These are phyloP conservation scores for Onychostoma macrolepis DNA, from an alignment of 2,113 vertebrate genomes.

Conservation along the genomic window DNA sequence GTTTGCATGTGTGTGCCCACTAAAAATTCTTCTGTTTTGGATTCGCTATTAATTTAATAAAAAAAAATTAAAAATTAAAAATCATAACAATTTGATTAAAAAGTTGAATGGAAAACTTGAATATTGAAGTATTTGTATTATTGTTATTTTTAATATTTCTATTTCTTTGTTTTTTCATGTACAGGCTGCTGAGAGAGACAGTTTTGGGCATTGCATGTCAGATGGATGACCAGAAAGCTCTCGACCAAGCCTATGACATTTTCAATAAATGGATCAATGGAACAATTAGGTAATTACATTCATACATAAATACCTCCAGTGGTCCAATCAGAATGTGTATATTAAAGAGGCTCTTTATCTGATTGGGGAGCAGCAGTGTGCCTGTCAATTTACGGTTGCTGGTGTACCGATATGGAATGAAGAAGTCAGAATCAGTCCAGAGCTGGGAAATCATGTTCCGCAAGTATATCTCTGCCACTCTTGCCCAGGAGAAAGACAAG, in stretches of 20 bases:
- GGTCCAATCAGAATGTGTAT: background rate
- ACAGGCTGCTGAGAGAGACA: constrained; percentile 85
- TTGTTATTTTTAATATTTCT: background rate
- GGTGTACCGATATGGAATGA: constrained; percentile 94
- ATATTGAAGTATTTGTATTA: too few species aligned
- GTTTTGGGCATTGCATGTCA: constrained; percentile 86
- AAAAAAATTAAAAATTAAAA: background rate
- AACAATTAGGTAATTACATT: constrained; percentile 59
- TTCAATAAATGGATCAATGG: constrained; percentile 81
- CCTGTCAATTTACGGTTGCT: constrained; percentile 87
- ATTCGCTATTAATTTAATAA: background rate
- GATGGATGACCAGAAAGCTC: constrained; percentile 74
- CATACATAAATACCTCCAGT: background rate
- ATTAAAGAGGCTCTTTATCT: constrained; percentile 3
- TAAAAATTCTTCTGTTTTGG: background rate
- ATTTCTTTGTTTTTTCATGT: background rate
- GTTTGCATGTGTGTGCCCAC: background rate
- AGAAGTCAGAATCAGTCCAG: constrained; percentile 73
- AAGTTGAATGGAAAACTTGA: background rate
- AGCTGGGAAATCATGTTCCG: constrained; percentile 85
- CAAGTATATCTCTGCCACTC: constrained; percentile 76
- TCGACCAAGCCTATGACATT: constrained; percentile 72
- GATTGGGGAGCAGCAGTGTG: constrained; percentile 69
- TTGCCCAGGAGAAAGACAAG: constrained; percentile 98
- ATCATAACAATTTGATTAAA: background rate